phyloP scores from a whole-genome alignment of 2,888 invertebrate genomes.

The Drosophila subsilvestris region DNA sequence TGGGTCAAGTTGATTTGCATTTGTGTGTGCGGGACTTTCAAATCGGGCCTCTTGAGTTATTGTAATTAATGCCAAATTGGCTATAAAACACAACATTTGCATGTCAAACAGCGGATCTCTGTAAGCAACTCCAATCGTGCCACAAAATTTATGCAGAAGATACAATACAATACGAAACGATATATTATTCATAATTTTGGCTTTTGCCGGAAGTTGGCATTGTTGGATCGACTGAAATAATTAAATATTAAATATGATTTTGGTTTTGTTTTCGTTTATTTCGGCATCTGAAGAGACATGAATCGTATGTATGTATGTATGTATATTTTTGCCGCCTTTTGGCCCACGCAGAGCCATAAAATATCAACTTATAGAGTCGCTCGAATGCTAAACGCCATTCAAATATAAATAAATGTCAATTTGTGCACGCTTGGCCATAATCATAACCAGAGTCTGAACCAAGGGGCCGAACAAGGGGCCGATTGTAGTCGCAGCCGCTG shows the following conservation, averaged over 20 bases:
- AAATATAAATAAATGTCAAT: constrained; percentile 77
- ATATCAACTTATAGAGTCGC: constrained; percentile 61
- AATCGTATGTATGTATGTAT: not conserved
- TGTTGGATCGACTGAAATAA: constrained; percentile 72
- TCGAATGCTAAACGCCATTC: constrained; percentile 74
- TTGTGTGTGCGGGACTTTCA: constrained; percentile 48
- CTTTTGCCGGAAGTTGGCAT: constrained; percentile 67
- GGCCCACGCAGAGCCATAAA: constrained; percentile 72
- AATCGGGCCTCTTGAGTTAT: constrained; percentile 57
- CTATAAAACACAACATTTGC: constrained; percentile 79
- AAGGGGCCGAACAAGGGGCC: not conserved
- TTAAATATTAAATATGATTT: constrained; percentile 78
- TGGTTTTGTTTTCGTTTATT: constrained; percentile 20
- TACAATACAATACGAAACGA: not conserved
- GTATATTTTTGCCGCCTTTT: constrained; percentile 16
- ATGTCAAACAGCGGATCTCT: constrained; percentile 68
- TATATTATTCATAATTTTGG: constrained; percentile 42
- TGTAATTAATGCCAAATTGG: constrained; percentile 77
- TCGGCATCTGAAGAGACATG: not conserved
- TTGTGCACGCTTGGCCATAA: constrained; percentile 75
- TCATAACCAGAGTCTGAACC: constrained; percentile 47
- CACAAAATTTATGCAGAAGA: constrained; percentile 40
- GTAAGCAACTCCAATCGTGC: constrained; percentile 50
- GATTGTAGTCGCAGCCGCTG: too few species aligned
- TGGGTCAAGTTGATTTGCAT: constrained; percentile 50